Conservation (phyloP, 1,140 invertebrate genomes). For the Euwallacea fornicatus region DNA sequence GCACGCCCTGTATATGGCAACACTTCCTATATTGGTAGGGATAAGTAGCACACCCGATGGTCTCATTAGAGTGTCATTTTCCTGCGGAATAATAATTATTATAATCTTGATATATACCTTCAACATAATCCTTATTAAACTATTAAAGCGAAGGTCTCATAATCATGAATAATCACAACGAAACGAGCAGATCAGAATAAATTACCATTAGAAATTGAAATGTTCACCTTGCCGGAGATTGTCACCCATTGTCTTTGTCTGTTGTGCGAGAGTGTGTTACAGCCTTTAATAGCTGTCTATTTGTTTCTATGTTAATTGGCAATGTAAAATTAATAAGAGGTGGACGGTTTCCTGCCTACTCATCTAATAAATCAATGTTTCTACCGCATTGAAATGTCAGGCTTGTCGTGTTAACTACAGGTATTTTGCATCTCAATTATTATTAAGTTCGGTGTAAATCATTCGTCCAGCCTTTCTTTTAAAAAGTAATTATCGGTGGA, state of each 20-base stretch:
- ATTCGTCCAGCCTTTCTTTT: neutral
- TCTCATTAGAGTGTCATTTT: too few species aligned
- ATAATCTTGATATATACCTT: too few species aligned
- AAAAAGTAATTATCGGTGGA: neutral
- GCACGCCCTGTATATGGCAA: too few species aligned
- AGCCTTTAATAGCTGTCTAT: neutral
- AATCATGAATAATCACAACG: neutral
- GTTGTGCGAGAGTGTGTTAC: neutral
- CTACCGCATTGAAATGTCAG: neutral
- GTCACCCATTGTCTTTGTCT: neutral
- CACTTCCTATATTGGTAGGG: too few species aligned
- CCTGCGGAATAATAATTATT: too few species aligned
- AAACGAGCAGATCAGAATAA: neutral
- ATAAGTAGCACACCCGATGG: too few species aligned
- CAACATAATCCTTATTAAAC: neutral
- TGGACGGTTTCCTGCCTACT: neutral
- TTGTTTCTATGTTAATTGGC: neutral
- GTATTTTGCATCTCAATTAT: slow-evolving; percentile 3
- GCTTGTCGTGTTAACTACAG: too few species aligned
- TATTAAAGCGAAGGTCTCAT: neutral
- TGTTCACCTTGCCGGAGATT: neutral
- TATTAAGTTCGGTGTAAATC: neutral
- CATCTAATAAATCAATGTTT: neutral
- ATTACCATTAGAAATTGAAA: neutral
- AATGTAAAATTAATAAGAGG: neutral